Base-by-base conservation (phyloP, 1,140 invertebrate genomes). In the Cylas formicarius region DNA sequence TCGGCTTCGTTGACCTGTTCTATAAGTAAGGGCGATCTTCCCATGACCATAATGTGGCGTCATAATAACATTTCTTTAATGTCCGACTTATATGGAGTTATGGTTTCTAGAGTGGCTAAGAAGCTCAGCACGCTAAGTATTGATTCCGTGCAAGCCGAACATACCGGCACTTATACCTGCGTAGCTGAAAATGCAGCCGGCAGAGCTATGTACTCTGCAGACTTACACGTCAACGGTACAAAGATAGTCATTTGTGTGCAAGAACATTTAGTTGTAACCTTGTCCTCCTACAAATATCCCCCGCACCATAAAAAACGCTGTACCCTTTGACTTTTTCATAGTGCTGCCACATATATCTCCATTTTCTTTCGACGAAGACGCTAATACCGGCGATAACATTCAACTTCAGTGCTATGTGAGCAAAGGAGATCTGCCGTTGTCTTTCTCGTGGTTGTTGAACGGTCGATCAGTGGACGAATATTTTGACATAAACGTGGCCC, bases 91-190 rank as follows among this genome's bases (percentile, higher is more conserved):
- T 71, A 76, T 39, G 80, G 86, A 57, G 71, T 94, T 61, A 72
- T 72, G 59, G 73, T 89, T 55, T 71, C 75, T 41, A 74, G 82
- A 77, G 78, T 78, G 62, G 74, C 86, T 59, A 71, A 88, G 72
- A 73, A 78, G 67, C 69, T 78, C 23, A 86, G 81, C 53, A 75
- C 83, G 29, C 69, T 86, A 38, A 79, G 71, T 34, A 82, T 86
- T 35, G 78, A 82, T 52, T 74, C 75, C 13, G 77, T 84, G 27
- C 71, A 69, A 29, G 77, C 77, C 46, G 70, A 73, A 50, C 82
- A 87, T 61, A 74, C 74, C 57, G 84, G 85, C 40, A 80, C 81
- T 64, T 86, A 84, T 57, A 79, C 77, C 21, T 86, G 84, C 60
- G 68, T 74, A 14, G 83, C 80, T 19, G 74, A 65, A 49, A 86